A percentile compares a stretch with the other conserved stretches of the same genome.
phyloP scores from a whole-genome alignment of 2,888 invertebrate species.

The Gryllus longicercus region DNA sequence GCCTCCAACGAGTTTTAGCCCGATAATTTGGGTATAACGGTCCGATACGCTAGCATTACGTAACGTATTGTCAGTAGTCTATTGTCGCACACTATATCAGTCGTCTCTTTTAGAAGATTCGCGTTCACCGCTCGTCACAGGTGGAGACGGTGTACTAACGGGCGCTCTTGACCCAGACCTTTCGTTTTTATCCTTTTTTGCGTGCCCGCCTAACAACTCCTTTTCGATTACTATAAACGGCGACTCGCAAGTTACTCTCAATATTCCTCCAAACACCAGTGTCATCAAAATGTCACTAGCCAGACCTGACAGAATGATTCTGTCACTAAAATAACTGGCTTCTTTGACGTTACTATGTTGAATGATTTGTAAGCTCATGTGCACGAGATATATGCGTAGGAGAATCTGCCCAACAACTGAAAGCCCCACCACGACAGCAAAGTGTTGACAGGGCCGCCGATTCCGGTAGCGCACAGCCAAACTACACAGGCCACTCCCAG shows the following conservation, averaged over 20 bases:
- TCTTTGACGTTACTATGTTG: neutral
- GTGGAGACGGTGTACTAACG: too few species aligned
- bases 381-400: neutral
- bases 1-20: accelerated
- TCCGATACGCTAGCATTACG: too few species aligned
- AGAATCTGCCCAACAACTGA: neutral
- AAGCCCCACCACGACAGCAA: neutral
- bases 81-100: too few species aligned
- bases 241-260: neutral
- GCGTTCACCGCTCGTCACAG: too few species aligned
- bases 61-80: too few species aligned
- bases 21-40: too few species aligned
- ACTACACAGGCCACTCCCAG: neutral
- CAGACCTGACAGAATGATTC: neutral
- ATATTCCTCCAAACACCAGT: neutral
- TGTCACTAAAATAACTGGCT: neutral
- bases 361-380: neutral
- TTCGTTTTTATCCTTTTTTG: too few species aligned
- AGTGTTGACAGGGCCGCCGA: neutral
- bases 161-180: too few species aligned
- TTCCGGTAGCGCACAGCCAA: neutral
- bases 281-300: neutral
- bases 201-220: neutral
- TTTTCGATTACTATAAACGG: neutral
- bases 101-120: too few species aligned